Percentiles rank a stretch among this genome's conserved stretches.
These are phyloP conservation scores for Drymodes brunneopygia DNA, from an alignment of 2,113 vertebrate genomes.

Conservation along the genomic window DNA sequence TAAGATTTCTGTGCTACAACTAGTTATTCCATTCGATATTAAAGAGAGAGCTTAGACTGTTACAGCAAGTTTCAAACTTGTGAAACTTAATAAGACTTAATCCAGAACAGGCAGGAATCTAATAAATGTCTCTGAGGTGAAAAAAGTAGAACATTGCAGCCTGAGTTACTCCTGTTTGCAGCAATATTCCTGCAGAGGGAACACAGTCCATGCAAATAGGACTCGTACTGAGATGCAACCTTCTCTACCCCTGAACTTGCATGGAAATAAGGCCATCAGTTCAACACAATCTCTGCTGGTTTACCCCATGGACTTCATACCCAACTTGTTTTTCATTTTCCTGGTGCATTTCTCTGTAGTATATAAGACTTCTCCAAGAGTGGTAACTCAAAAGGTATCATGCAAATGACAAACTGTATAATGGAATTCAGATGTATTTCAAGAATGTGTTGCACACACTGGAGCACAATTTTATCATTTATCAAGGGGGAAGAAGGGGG, in stretches of 20 bases:
- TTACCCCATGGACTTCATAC: constrained; percentile 6
- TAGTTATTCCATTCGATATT: not conserved
- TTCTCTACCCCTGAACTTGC: not conserved
- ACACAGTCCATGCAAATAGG: not conserved
- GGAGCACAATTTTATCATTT: constrained; percentile 45
- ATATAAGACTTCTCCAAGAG: constrained; percentile 16
- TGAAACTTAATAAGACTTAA: not conserved
- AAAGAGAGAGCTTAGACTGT: not conserved
- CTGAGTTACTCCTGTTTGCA: not conserved
- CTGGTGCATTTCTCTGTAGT: constrained; percentile 37
- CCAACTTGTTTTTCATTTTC: constrained; percentile 52
- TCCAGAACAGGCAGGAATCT: not conserved
- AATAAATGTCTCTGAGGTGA: not conserved
- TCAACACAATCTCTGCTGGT: not conserved
- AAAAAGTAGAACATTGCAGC: not conserved
- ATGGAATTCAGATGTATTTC: constrained; percentile 59
- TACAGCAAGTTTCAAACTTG: not conserved
- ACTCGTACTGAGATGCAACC: not conserved
- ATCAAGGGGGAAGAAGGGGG: constrained; percentile 15
- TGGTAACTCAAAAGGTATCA: constrained; percentile 57
- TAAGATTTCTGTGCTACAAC: not conserved
- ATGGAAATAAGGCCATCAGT: constrained; percentile 6
- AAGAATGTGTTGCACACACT: constrained; percentile 28
- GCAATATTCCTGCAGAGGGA: not conserved
- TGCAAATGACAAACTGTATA: constrained; percentile 61